These are phyloP conservation scores for Telmatherina bonti DNA, from an alignment of 2,797 vertebrate species.

Conservation along the genomic window DNA sequence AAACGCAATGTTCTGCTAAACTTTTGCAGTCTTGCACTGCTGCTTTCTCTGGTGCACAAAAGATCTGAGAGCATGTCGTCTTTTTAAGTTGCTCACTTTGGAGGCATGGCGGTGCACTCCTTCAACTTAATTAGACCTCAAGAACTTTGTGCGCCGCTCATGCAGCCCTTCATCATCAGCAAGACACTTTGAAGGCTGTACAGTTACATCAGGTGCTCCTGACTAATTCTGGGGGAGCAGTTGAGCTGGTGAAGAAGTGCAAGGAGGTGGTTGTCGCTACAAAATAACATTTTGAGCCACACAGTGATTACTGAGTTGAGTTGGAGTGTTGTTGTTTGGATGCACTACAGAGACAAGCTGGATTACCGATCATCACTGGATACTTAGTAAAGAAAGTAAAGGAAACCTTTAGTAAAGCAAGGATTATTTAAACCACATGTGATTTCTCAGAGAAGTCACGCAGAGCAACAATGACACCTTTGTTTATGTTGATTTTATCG, in stretches of 20 bases:
- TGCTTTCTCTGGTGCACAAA: constrained; percentile 23
- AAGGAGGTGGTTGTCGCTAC: constrained; percentile 10
- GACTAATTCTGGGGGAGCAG: constrained; percentile 47
- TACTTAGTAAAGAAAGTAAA: constrained; percentile 29
- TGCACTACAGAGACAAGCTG: constrained; percentile 23
- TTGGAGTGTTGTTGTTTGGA: constrained; percentile 3
- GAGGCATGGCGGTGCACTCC: constrained; percentile 47
- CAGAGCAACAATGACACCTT: constrained; percentile 11
- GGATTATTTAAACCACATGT: background rate
- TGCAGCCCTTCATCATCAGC: constrained; percentile 60
- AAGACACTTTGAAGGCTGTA: constrained; percentile 58
- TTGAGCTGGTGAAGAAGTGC: constrained; percentile 30
- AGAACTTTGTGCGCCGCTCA: constrained; percentile 49
- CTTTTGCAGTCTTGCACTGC: constrained; percentile 11
- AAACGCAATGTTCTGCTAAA: constrained; percentile 25
- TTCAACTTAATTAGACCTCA: constrained; percentile 64
- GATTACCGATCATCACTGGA: no score
- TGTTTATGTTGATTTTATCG: constrained; percentile 33
- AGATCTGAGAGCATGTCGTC: constrained; percentile 57
- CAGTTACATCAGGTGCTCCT: constrained; percentile 33
- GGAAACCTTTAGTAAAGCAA: background rate
- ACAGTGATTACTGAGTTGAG: constrained; percentile 29
- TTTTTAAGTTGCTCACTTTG: constrained; percentile 65
- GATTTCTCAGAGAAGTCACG: constrained; percentile 14
- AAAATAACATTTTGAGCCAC: constrained; percentile 19